Conservation (phyloP, 2,113 vertebrate species). For the Ptilonorhynchus violaceus region DNA sequence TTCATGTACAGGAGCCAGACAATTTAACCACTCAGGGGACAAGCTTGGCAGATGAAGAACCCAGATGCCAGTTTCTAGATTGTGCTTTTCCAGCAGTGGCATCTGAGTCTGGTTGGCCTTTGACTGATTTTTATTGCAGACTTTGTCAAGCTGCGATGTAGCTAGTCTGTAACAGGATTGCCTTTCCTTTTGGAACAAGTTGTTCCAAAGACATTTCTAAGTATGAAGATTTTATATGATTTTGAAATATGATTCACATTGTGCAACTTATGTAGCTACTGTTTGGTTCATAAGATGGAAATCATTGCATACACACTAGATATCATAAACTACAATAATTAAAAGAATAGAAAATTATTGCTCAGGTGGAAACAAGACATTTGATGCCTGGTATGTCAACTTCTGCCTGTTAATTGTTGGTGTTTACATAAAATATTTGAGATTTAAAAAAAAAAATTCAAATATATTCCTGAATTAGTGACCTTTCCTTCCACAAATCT, state of each 20-base stretch:
- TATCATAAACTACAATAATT: not conserved
- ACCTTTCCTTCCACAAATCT: not conserved
- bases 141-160: not conserved
- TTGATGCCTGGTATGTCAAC: not conserved
- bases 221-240: not conserved
- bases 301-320: not conserved
- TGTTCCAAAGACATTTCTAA: not conserved
- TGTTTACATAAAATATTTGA: not conserved
- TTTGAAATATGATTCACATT: not conserved
- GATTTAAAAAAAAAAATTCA: not conserved
- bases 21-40: not conserved
- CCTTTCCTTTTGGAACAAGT: not conserved
- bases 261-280: not conserved
- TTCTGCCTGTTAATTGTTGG: not conserved
- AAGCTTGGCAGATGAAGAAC: constrained; percentile 22
- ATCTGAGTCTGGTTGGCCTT: not conserved
- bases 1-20: not conserved
- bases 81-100: not conserved
- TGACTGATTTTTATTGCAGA: not conserved
- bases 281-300: not conserved
- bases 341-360: not conserved
- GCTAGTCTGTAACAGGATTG: not conserved
- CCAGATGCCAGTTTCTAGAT: not conserved
- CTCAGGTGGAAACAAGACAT: not conserved
- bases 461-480: not conserved